These are phyloP conservation scores for Petrolisthes cinctipes DNA, from an alignment of 2,888 invertebrate genomes.

Conservation along the genomic window DNA sequence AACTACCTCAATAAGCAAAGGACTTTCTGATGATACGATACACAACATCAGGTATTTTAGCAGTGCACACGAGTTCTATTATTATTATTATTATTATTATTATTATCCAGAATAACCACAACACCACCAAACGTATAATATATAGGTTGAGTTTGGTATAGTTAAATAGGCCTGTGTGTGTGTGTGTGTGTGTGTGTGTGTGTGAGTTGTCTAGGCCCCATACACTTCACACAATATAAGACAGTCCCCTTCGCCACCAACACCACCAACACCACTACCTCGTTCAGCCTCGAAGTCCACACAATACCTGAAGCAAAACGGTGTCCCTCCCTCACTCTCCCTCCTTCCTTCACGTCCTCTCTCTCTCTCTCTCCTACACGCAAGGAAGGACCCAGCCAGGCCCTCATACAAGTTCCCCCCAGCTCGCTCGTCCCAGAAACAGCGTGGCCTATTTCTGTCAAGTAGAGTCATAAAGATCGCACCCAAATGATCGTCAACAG, in stretches of 20 bases:
- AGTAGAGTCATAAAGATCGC: slow-evolving; percentile 63
- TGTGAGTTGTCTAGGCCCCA: neutral
- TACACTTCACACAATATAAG: neutral
- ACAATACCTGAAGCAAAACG: slow-evolving; percentile 8
- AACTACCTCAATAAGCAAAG: too few species aligned
- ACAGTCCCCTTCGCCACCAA: neutral
- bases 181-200: neutral
- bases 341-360: too few species aligned
- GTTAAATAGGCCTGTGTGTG: neutral
- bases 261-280: neutral
- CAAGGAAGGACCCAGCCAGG: too few species aligned
- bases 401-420: slow-evolving; percentile 32
- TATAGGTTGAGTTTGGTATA: neutral
- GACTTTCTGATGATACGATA: too few species aligned
- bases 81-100: too few species aligned
- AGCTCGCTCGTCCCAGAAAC: slow-evolving; percentile 35
- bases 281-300: neutral
- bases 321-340: slow-evolving; percentile 12
- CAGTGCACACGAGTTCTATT: too few species aligned
- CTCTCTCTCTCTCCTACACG: too few species aligned
- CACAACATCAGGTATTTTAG: too few species aligned
- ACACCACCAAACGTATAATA: neutral
- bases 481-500: slow-evolving; percentile 63
- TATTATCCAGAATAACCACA: too few species aligned
- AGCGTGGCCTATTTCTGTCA: slow-evolving; percentile 60